These are phyloP conservation scores for Torymus texanus DNA, from an alignment of 2,888 invertebrate genomes.

Conservation along the genomic window DNA sequence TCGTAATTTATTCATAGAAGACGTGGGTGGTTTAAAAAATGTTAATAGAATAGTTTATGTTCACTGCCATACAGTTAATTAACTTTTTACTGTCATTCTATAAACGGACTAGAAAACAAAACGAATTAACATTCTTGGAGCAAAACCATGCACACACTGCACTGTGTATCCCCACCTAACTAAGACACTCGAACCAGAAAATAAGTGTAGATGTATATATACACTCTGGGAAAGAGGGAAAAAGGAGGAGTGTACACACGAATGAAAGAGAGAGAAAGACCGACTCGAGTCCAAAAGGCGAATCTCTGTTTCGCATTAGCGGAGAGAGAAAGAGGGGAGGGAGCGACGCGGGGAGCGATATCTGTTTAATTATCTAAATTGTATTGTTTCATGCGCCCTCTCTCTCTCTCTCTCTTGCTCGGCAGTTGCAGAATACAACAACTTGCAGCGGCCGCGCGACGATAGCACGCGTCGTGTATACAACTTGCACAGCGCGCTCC, in stretches of 20 bases:
- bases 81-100: no score
- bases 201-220: not conserved
- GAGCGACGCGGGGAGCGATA: constrained; percentile 57
- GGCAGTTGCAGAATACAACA: constrained; percentile 29
- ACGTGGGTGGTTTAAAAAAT: no score
- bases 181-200: not conserved
- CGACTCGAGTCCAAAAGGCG: constrained; percentile 17
- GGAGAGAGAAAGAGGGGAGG: constrained; percentile 31
- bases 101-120: no score
- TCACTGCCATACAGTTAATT: no score
- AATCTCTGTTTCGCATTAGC: constrained; percentile 62
- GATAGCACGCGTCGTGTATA: constrained; percentile 18
- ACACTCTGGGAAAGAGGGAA: not conserved
- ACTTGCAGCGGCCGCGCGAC: constrained; percentile 9
- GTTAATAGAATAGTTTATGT: no score
- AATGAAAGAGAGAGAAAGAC: not conserved
- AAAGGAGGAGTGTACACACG: not conserved
- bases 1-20: no score
- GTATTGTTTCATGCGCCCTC: constrained; percentile 62
- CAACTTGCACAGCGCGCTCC: not conserved
- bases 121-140: no score
- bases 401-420: not conserved
- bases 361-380: constrained; percentile 70
- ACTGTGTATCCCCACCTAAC: not conserved
- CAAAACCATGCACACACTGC: no score